Base-by-base conservation (phyloP, 2,888 invertebrate genomes). In the Adineta ricciae region DNA sequence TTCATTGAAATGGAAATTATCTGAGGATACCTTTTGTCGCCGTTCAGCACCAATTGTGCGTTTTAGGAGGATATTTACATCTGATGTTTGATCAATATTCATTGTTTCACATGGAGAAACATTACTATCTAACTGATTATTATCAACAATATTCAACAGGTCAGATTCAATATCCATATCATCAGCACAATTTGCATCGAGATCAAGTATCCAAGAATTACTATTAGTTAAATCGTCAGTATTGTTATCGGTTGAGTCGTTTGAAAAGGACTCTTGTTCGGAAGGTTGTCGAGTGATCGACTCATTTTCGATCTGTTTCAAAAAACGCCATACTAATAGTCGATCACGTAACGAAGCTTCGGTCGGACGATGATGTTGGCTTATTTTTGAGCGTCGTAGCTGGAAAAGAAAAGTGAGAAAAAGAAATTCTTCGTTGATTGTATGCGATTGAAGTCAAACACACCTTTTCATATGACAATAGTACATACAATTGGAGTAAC, bases 61-160 rank as follows among this genome's bases (percentile, higher is more conserved):
- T 36, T 64, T 64, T 24, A 64, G 19, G 16, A 64, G 32, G 16
- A 32, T 4, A 64, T 32, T 27, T 27, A 64, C 32, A 41, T 41
- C 78, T 24, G 78, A 78, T 41, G 78, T n/a, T 41, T 78, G 78
- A n/a, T 78, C 78, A n/a, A 41, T 38, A 78, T 24, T 41, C 78
- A 78, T 78, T 78, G 78, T 41, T 78, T 78, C 78, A 41, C 24
- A 78, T 4, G 38, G 24, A 41, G 24, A 14, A 78, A 41, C 24
- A 41, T 78, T n/a, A 27, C n/a, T 27, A 41, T 41, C 24, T 78
- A 78, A 41, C 11, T 41, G 41, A 78, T 78, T 14, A 78, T 78
- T 78, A 78, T 19, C n/a, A 21, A 41, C 8, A 41, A 41, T 21
- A 41, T 11, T 78, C 9, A 78, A 24, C n/a, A 78, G 2, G n/a